These are phyloP conservation scores for Drosophila carrolli DNA, from an alignment of 1,140 invertebrate species.

Conservation along the genomic window DNA sequence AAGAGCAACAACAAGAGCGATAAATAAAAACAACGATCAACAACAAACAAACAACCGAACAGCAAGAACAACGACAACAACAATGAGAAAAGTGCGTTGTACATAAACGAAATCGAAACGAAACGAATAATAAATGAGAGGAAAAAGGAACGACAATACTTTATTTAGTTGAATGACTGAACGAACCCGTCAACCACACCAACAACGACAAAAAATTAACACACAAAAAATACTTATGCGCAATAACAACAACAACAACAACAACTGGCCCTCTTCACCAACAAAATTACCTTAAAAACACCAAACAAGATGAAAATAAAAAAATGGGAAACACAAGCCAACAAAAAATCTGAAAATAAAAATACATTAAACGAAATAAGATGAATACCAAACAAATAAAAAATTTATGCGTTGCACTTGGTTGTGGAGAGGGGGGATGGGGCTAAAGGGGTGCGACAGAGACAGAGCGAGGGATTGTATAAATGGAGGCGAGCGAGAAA, in stretches of 20 bases:
- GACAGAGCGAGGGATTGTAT: slow-evolving; percentile 26
- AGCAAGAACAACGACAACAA: slow-evolving; percentile 34
- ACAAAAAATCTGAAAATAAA: slow-evolving; percentile 73
- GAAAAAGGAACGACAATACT: slow-evolving; percentile 66
- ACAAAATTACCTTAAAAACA: slow-evolving; percentile 80
- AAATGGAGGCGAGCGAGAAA: slow-evolving; percentile 57
- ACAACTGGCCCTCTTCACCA: slow-evolving; percentile 18
- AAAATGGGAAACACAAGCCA: slow-evolving; percentile 34
- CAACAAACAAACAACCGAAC: slow-evolving; percentile 39
- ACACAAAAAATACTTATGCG: slow-evolving; percentile 74
- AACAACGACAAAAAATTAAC: slow-evolving; percentile 65
- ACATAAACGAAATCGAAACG: slow-evolving; percentile 79
- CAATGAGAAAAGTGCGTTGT: slow-evolving; percentile 38
- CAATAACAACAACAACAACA: slow-evolving; percentile 54
- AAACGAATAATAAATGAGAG: slow-evolving; percentile 68
- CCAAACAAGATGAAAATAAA: slow-evolving; percentile 72
- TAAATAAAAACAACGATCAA: slow-evolving; percentile 39
- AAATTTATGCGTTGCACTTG: slow-evolving; percentile 71
- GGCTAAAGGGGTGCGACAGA: neutral
- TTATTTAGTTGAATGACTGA: slow-evolving; percentile 82
- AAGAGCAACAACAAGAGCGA: slow-evolving; percentile 39
- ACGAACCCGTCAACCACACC: slow-evolving; percentile 72
- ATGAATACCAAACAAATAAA: slow-evolving; percentile 83
- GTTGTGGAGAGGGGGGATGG: slow-evolving; percentile 7
- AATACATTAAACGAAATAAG: slow-evolving; percentile 83